Evolutionary conservation across 2,113 vertebrate species (phyloP).

Genomic region (Macquaria australasica): DNA sequence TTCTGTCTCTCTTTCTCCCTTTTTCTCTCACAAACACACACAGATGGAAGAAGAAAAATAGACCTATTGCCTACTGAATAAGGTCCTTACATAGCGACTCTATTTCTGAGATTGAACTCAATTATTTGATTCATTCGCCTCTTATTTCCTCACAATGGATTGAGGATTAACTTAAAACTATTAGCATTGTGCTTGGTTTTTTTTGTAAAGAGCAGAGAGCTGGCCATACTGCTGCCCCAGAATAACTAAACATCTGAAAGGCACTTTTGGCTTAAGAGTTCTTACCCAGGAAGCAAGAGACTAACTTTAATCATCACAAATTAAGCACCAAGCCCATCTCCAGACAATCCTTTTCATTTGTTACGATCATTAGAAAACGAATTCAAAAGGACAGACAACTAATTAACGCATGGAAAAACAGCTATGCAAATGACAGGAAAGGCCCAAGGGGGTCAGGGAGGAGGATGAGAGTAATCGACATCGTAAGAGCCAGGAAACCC

Average conservation of each 20-base stretch:
- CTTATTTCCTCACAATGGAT: slow-evolving; percentile 41
- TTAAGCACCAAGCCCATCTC: slow-evolving; percentile 3
- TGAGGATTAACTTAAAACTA: slow-evolving; percentile 49
- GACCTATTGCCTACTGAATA: slow-evolving; percentile 3
- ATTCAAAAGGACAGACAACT: slow-evolving; percentile 47
- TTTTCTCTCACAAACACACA: slow-evolving; percentile 6
- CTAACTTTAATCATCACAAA: slow-evolving; percentile 43
- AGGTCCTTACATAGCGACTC: not conserved
- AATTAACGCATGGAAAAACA: slow-evolving; percentile 52
- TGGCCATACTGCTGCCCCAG: slow-evolving; percentile 2
- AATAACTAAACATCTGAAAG: slow-evolving; percentile 42
- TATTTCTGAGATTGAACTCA: slow-evolving; percentile 30
- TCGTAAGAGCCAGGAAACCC: slow-evolving; percentile 31
- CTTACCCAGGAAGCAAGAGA: slow-evolving; percentile 23
- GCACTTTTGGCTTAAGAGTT: slow-evolving; percentile 25
- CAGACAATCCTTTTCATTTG: slow-evolving; percentile 37
- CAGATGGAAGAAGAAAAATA: slow-evolving; percentile 23
- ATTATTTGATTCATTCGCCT: slow-evolving; percentile 28
- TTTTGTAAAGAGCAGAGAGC: not conserved
- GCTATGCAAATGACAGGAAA: slow-evolving; percentile 49
- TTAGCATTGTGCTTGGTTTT: slow-evolving; percentile 31
- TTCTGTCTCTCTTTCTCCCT: not conserved
- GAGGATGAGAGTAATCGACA: slow-evolving; percentile 34
- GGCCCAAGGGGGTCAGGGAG: not conserved
- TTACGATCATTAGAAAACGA: slow-evolving; percentile 19